A percentile compares a stretch with the other conserved stretches of the same genome.
Evolutionary conservation across 2,113 vertebrate genomes (phyloP).

Genomic region (Nannobrachium achirus): DNA sequence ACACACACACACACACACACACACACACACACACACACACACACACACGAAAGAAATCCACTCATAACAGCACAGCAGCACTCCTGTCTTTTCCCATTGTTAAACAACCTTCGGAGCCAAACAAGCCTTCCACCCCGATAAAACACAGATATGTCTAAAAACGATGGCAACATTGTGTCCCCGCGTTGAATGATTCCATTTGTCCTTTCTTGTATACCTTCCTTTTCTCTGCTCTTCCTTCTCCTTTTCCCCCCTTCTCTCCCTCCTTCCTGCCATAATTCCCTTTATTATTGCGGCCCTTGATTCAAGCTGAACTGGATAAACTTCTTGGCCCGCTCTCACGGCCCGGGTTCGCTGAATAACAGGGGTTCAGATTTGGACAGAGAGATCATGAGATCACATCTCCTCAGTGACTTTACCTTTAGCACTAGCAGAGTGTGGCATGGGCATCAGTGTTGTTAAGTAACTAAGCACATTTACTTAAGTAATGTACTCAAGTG

Average conservation of each 20-base stretch:
- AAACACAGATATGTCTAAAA: slow-evolving; percentile 5
- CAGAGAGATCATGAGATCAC: neutral
- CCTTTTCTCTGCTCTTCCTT: neutral
- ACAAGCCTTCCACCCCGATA: slow-evolving; percentile 24
- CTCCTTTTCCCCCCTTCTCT: neutral
- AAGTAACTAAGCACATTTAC: too few species aligned
- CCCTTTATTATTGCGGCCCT: too few species aligned
- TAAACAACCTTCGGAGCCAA: slow-evolving; percentile 66
- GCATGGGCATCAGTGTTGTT: too few species aligned
- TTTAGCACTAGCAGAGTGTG: slow-evolving; percentile 35
- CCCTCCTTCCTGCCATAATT: slow-evolving; percentile 1
- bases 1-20: slow-evolving; percentile 4
- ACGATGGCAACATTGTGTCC: slow-evolving; percentile 3
- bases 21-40: neutral
- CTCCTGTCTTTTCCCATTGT: slow-evolving; percentile 58
- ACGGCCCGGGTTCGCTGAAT: neutral
- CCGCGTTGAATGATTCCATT: neutral
- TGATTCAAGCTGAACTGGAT: neutral
- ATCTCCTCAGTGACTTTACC: slow-evolving; percentile 10
- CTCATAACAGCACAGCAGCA: slow-evolving; percentile 29
- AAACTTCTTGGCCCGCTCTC: slow-evolving; percentile 11
- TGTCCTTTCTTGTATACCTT: neutral
- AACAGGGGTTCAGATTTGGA: slow-evolving; percentile 30
- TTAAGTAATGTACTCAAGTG: too few species aligned
- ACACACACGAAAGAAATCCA: neutral